Evolutionary conservation across 1,140 invertebrate genomes (phyloP), one percentile per base, ranked within the genome.

Genomic region (Venustaconcha ellipsiformis): DNA sequence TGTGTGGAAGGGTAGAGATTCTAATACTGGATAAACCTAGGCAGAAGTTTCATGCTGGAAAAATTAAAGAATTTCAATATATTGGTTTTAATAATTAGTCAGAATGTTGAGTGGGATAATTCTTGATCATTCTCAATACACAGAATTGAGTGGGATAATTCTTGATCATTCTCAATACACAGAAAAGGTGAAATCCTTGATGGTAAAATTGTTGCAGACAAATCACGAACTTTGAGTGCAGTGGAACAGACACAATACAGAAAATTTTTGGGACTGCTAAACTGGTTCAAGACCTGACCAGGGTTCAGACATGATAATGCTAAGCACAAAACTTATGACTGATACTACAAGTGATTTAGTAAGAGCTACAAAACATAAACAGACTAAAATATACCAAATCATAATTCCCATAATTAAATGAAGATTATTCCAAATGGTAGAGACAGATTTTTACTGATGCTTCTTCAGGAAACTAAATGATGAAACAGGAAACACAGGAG

Each of bases 211-310:
- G 71, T 57, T 63, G 68, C 18, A 26, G 14, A 68, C 18, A 74
- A 72, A 60, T 17, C 57, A 59, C 17, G 48, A 48, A 55, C 57
- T 18, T 26, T 77, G 13, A 79, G 2, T 58, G 48, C 37, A 60
- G 66, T 73, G 4, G 76, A 80, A 59, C 66, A 70, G 64, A 70
- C 68, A 68, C 14, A 23, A 14, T 81, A 72, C 37, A 68, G 78
- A 37, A 14, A 65, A 59, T 18, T 76, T 13, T 17, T 82, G 18
- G 74, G 78, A 23, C 62, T 70, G 30, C 18, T 80, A 17, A 78
- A 81, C 58, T 83, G 81, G 67, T 20, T 79, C 74, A 26, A 70
- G 76, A 63, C 79, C 72, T 23, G 79, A 80, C 63, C 58, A 76
- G 55, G 76, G 60, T 23, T 83, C 76, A 78, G 70, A 79, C 26